A percentile compares a stretch with the other conserved stretches of the same genome.
phyloP scores from a whole-genome alignment of 2,888 invertebrate genomes.

The Syritta pipiens region DNA sequence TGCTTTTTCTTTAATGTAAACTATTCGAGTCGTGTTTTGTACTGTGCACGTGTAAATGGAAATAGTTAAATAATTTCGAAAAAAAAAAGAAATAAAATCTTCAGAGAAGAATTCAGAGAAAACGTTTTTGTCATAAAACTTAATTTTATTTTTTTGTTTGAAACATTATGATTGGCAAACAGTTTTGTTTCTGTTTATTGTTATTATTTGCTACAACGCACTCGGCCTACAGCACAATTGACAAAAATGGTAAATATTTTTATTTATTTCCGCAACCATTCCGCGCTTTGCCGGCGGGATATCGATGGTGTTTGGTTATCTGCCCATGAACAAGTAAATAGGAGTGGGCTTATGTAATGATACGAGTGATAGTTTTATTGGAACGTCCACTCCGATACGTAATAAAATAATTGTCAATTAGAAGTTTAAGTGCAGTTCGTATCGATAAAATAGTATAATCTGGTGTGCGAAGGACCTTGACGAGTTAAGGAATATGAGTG shows the following conservation, averaged over 20 bases:
- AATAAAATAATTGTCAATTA: slow-evolving; percentile 8
- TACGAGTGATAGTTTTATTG: slow-evolving; percentile 4
- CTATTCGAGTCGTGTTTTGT: background rate
- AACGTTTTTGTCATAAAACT: too few relatives aligned
- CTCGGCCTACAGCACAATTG: slow-evolving; percentile 11
- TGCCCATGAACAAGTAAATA: slow-evolving; percentile 18
- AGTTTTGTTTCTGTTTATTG: slow-evolving; percentile 23
- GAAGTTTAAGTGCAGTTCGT: slow-evolving; percentile 4
- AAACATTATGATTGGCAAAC: slow-evolving; percentile 23
- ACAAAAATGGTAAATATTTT: slow-evolving; percentile 50
- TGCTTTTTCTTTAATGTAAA: background rate
- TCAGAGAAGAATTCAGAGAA: too few relatives aligned
- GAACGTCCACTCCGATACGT: background rate
- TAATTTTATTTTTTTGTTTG: too few relatives aligned
- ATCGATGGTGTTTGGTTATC: slow-evolving; percentile 4
- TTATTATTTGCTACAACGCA: slow-evolving; percentile 36
- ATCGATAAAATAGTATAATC: slow-evolving; percentile 11
- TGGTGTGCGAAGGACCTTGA: slow-evolving; percentile 10
- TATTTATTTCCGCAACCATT: background rate
- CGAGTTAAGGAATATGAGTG: slow-evolving; percentile 8
- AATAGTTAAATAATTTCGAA: too few relatives aligned
- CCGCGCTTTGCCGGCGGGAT: background rate
- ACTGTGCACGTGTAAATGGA: background rate
- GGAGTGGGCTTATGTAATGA: background rate
- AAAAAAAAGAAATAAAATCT: too few relatives aligned